Conservation (phyloP, 2,888 invertebrate genomes). For the Melanophora roralis region DNA sequence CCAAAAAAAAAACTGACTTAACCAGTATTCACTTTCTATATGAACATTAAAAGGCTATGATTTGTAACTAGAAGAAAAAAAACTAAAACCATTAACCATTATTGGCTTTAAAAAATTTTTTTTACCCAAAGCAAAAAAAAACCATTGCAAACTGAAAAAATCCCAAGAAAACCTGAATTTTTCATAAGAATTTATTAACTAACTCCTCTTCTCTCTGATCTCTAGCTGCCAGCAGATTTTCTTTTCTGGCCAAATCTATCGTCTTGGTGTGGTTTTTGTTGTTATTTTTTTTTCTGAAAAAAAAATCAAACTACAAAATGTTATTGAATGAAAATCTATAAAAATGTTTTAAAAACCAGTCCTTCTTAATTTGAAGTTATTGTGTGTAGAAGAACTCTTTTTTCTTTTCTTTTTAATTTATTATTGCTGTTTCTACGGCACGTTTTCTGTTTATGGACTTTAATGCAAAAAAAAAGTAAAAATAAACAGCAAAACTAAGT, state of each 20-base stretch:
- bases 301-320: constrained; percentile 17
- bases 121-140: constrained; percentile 7
- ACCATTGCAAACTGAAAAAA: not conserved
- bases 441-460: constrained; percentile 59
- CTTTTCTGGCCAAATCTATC: constrained; percentile 37
- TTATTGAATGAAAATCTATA: constrained; percentile 62
- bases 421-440: constrained; percentile 48
- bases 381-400: constrained; percentile 18
- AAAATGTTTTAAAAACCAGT: constrained; percentile 56
- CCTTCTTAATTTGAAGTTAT: constrained; percentile 55
- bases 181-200: constrained; percentile 55
- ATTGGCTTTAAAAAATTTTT: constrained; percentile 59
- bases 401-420: not conserved
- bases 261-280: too few species aligned
- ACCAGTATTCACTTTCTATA: constrained; percentile 62
- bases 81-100: constrained; percentile 59
- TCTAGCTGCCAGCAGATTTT: constrained; percentile 17
- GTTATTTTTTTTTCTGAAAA: not conserved
- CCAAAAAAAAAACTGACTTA: constrained; percentile 50
- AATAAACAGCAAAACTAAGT: not conserved
- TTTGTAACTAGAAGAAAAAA: constrained; percentile 40
- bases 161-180: constrained; percentile 60
- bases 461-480: not conserved
- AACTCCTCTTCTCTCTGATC: not conserved
- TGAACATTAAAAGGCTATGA: constrained; percentile 14